Evolutionary conservation across 2,113 vertebrate genomes (phyloP).

Genomic region (Montifringilla adamsi): DNA sequence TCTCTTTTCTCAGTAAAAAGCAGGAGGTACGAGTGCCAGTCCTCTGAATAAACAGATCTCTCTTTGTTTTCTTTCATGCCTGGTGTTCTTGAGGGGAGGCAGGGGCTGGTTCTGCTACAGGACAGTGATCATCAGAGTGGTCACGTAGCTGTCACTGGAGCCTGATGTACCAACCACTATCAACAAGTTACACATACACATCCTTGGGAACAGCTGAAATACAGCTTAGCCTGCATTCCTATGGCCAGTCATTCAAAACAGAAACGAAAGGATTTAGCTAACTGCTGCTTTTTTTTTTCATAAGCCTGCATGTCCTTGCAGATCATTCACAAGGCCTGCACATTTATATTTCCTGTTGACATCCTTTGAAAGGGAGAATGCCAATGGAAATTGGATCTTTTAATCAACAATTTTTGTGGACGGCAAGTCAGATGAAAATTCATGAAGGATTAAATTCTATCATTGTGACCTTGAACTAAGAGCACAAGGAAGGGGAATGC

Average conservation of each 20-base stretch:
- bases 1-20: neutral
- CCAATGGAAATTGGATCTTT: constrained; percentile 38
- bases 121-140: neutral
- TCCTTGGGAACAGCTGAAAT: constrained; percentile 48
- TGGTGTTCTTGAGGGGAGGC: neutral
- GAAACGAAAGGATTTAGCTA: constrained; percentile 60
- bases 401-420: constrained; percentile 45
- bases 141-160: constrained; percentile 22
- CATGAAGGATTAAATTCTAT: constrained; percentile 5
- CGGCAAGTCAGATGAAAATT: constrained; percentile 32
- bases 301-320: constrained; percentile 35
- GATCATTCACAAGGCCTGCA: constrained; percentile 38
- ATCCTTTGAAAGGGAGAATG: constrained; percentile 36
- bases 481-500: constrained; percentile 20
- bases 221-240: constrained; percentile 54
- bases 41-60: neutral
- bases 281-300: neutral
- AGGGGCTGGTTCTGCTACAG: constrained; percentile 4
- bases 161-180: constrained; percentile 16
- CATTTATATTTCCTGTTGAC: constrained; percentile 51
- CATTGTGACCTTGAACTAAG: constrained; percentile 46
- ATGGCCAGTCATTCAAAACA: constrained; percentile 66
- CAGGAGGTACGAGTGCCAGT: neutral
- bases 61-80: constrained; percentile 1
- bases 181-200: constrained; percentile 21